A percentile compares a stretch with the other conserved stretches of the same genome.
Evolutionary conservation across 1,140 invertebrate genomes (phyloP).

Genomic region (Procambarus clarkii): DNA sequence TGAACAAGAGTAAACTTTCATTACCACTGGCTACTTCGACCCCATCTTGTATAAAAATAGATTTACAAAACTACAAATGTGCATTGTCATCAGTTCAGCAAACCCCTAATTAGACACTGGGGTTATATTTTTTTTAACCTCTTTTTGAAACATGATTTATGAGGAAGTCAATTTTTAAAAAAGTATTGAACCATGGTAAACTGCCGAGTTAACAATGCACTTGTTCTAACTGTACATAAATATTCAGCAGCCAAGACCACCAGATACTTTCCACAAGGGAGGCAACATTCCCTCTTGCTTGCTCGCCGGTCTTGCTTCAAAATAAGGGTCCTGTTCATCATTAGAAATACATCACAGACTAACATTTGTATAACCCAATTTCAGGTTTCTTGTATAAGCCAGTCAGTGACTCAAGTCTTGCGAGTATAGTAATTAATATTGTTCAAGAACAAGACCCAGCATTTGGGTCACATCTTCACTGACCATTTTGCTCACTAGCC

Average conservation of each 20-base stretch:
- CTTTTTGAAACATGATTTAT: constrained; percentile 22
- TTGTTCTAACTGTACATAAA: constrained; percentile 69
- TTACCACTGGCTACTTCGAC: constrained; percentile 35
- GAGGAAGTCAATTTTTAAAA: constrained; percentile 43
- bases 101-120: constrained; percentile 32
- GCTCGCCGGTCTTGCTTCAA: constrained; percentile 29
- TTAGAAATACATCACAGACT: constrained; percentile 61
- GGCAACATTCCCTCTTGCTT: constrained; percentile 43
- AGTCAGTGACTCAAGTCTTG: constrained; percentile 18
- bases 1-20: constrained; percentile 23
- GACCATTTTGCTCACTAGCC: background rate
- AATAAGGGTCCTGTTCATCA: constrained; percentile 26
- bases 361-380: constrained; percentile 56
- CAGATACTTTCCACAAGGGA: constrained; percentile 46
- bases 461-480: background rate
- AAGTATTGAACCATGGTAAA: constrained; percentile 42
- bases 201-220: constrained; percentile 64
- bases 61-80: constrained; percentile 74
- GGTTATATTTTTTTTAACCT: constrained; percentile 20
- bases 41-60: constrained; percentile 73
- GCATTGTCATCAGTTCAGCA: constrained; percentile 51
- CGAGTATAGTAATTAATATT: constrained; percentile 32
- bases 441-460: constrained; percentile 48
- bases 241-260: constrained; percentile 64
- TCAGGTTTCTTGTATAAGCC: constrained; percentile 48